These are phyloP conservation scores for Cladorhizidae sp. DNA, from an alignment of 37 sponge, comb jelly and placozoan species.

Conservation along the genomic window DNA sequence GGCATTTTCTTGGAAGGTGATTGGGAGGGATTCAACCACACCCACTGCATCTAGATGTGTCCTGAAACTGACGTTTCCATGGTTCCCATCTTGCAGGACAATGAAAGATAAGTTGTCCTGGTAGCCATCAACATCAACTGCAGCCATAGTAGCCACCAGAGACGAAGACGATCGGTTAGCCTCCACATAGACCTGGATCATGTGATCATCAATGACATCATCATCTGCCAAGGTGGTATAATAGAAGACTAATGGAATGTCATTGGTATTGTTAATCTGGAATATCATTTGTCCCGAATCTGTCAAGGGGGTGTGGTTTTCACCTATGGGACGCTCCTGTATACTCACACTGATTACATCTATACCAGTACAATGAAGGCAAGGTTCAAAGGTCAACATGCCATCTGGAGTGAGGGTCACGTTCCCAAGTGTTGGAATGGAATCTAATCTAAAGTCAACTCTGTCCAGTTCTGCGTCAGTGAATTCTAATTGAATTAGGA, in stretches of 20 bases:
- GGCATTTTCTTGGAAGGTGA: constrained; percentile 24
- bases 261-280: constrained; percentile 50
- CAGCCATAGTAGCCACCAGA: constrained; percentile 52
- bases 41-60: constrained; percentile 60
- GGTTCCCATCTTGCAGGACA: neutral
- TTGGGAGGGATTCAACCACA: constrained; percentile 53
- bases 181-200: constrained; percentile 32
- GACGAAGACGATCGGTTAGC: constrained; percentile 40
- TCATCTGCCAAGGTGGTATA: constrained; percentile 4
- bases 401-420: constrained; percentile 55
- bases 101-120: constrained; percentile 45
- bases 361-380: constrained; percentile 68
- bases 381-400: constrained; percentile 66
- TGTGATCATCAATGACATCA: constrained; percentile 1
- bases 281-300: constrained; percentile 30
- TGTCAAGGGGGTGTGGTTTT: constrained; percentile 36
- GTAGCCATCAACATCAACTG: constrained; percentile 74
- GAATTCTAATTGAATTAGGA: constrained; percentile 29
- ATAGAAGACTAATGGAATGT: constrained; percentile 52
- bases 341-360: constrained; percentile 52
- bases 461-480: constrained; percentile 65
- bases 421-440: constrained; percentile 58
- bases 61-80: constrained; percentile 16
- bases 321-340: constrained; percentile 48
- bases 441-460: constrained; percentile 59